A percentile compares a stretch with the other conserved stretches of the same genome.
phyloP scores from a whole-genome alignment of 2,797 vertebrate genomes.

The Heterohyrax brucei region DNA sequence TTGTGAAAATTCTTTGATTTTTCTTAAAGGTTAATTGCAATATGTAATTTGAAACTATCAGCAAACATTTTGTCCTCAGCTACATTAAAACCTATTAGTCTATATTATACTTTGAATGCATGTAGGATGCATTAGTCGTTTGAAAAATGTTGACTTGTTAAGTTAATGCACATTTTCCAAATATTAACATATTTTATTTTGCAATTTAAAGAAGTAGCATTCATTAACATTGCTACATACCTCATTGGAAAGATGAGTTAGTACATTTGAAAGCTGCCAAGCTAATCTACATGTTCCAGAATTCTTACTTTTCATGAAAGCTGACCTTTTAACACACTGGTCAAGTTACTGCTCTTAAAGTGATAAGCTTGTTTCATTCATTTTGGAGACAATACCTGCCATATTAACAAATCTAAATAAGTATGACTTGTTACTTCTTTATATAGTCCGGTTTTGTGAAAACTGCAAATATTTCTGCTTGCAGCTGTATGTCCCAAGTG shows the following conservation, averaged over 20 bases:
- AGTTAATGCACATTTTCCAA: too few relatives aligned
- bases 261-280: not conserved
- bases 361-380: too few relatives aligned
- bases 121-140: slow-evolving; percentile 14
- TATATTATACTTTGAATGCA: not conserved
- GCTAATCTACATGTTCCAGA: not conserved
- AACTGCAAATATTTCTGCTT: not conserved
- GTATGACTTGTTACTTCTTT: slow-evolving; percentile 23
- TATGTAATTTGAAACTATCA: not conserved
- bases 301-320: not conserved
- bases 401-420: slow-evolving; percentile 18
- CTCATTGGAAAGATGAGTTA: not conserved
- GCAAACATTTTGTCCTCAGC: not conserved
- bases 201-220: slow-evolving; percentile 8
- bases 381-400: slow-evolving; percentile 21
- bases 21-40: slow-evolving; percentile 42
- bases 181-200: not conserved
- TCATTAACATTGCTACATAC: not conserved
- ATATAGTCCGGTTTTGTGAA: slow-evolving; percentile 20
- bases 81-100: slow-evolving; percentile 20
- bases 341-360: too few relatives aligned
- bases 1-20: slow-evolving; percentile 36
- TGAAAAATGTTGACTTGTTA: not conserved
- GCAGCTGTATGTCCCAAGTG: not conserved
- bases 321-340: too few relatives aligned